Base-by-base conservation (phyloP, 2,888 invertebrate genomes). In the Glomeris marginata region DNA sequence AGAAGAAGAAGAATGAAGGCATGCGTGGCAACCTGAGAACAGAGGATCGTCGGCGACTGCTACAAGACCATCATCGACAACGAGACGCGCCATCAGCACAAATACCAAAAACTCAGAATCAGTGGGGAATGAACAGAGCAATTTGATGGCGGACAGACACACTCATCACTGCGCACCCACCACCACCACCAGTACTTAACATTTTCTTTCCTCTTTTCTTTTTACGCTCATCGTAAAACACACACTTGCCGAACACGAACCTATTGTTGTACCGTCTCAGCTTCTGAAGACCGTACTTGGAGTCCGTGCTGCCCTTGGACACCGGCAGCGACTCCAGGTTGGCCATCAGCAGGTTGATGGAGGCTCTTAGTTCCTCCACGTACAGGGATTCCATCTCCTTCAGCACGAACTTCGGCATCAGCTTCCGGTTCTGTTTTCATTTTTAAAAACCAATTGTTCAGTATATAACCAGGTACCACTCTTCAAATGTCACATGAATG, bases 321-420 rank as follows among this genome's bases (percentile, higher is more conserved):
- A 98, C 97, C 42, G 98, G 98, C 56, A 98, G 78, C 52, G 94
- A 94, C 76, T 98, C 98, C 69, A 98, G 76, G 76, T 98, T 98
- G 57, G 90, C 88, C 90, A 98, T 98, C 63, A 99, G 75, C 61
- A 92, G 77, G 72, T 95, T 97, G 69, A 99, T 95, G 58, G 94
- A 91, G 53, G 94, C 84, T 71, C 94, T 91, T 64, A 94, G 74
- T 72, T 98, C 98, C 74, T 99, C 98, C 64, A 97, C 84, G 74
- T 94, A 98, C 64, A 99, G 77, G 48, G 91, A 90, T 73, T 98
- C 98, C 98, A 98, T 98, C 74, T 99, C 98, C 77, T 99, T 99
- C 61, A 99, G 78, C 57, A 98, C 94, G 75, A 98, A 98, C 74
- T 91, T 94, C 60, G 98, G 98, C 90, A 94, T 91, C 64, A 95